Conservation (phyloP, 2,888 invertebrate genomes). For the Lysandra bellargus region DNA sequence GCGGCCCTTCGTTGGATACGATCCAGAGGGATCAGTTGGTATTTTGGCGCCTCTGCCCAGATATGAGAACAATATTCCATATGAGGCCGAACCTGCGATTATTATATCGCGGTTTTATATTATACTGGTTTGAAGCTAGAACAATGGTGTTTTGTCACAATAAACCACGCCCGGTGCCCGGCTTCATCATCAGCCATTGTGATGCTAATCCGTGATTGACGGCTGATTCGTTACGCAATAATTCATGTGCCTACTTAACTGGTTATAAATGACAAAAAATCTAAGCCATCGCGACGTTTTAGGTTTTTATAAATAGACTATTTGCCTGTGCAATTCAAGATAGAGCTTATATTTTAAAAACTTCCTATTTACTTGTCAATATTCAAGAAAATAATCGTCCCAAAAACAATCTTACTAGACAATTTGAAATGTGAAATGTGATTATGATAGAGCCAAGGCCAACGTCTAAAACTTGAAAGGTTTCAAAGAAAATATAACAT, state of each 20-base stretch:
- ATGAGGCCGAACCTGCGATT: too few relatives aligned
- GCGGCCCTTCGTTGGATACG: too few relatives aligned
- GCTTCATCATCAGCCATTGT: conserved; percentile 64
- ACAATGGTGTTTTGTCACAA: conserved; percentile 24
- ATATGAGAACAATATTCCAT: too few relatives aligned
- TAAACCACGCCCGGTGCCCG: conserved; percentile 38
- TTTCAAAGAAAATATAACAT: not conserved
- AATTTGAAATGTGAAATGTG: too few relatives aligned
- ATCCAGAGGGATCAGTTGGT: too few relatives aligned
- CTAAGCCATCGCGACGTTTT: not conserved
- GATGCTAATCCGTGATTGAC: conserved; percentile 72
- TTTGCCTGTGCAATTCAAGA: not conserved
- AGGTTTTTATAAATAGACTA: not conserved
- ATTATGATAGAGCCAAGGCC: too few relatives aligned
- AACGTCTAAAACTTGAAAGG: too few relatives aligned
- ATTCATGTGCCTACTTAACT: conserved; percentile 46
- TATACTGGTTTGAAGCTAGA: not conserved
- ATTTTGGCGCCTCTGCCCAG: too few relatives aligned
- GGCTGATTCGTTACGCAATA: conserved; percentile 62
- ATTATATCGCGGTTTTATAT: not conserved
- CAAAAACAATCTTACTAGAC: too few relatives aligned
- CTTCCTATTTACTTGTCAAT: too few relatives aligned
- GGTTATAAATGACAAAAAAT: conserved; percentile 36
- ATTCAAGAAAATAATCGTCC: too few relatives aligned
- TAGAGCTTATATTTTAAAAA: not conserved